A percentile compares a stretch with the other conserved stretches of the same genome.
Evolutionary conservation across 1,140 invertebrate species (phyloP).

Genomic region (Ladona fulva): DNA sequence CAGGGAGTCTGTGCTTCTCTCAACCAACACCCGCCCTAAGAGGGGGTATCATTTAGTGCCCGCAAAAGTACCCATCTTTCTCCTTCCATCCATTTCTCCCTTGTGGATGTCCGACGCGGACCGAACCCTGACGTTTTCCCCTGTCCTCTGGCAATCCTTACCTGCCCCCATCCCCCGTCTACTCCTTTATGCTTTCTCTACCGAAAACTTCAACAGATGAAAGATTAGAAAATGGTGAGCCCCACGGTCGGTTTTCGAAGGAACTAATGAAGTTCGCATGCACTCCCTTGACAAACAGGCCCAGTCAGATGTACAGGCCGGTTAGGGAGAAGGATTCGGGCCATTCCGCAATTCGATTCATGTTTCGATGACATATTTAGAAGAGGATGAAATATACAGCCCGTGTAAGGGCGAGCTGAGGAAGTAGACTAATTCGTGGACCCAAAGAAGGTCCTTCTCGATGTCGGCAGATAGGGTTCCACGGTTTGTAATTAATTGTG

Average conservation of each 20-base stretch:
- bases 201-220: neutral
- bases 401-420: too few species aligned
- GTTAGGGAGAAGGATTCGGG: too few species aligned
- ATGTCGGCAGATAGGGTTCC: too few species aligned
- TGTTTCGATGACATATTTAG: too few species aligned
- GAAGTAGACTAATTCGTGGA: too few species aligned
- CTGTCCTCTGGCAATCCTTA: neutral
- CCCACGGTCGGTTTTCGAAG: neutral
- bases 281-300: neutral
- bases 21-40: neutral
- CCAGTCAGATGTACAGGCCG: too few species aligned
- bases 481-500: too few species aligned
- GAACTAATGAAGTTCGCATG: constrained; percentile 1
- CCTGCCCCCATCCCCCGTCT: neutral
- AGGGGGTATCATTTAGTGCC: neutral
- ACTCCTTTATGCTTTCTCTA: neutral
- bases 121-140: too few species aligned
- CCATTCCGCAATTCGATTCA: too few species aligned
- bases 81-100: neutral
- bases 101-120: too few species aligned
- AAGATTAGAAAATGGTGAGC: neutral
- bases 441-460: too few species aligned
- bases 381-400: too few species aligned
- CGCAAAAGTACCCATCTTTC: neutral
- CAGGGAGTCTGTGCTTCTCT: neutral